These are phyloP conservation scores for Eidolon helvum DNA, from an alignment of 2,113 vertebrate species.

Conservation along the genomic window DNA sequence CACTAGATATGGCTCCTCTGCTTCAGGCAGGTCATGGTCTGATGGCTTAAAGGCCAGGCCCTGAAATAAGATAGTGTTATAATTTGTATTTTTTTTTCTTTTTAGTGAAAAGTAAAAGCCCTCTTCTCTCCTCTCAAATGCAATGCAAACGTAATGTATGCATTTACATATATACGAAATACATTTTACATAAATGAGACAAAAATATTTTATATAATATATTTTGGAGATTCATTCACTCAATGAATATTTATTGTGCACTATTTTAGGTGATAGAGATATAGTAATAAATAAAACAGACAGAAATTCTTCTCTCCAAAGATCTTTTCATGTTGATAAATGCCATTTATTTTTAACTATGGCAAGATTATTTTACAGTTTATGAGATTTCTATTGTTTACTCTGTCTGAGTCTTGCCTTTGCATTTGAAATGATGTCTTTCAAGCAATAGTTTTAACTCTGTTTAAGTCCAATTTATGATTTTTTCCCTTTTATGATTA, in stretches of 20 bases:
- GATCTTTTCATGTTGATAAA: background rate
- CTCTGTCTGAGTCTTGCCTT: background rate
- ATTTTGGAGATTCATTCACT: background rate
- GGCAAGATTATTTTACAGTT: background rate
- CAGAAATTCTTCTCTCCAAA: background rate
- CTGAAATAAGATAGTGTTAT: background rate
- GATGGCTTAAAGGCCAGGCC: background rate
- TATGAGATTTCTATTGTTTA: background rate
- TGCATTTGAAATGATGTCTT: background rate
- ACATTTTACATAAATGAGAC: background rate
- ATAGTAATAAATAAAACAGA: background rate
- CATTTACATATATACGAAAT: background rate
- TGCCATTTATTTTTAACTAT: background rate
- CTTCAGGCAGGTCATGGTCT: background rate
- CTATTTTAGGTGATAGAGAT: background rate
- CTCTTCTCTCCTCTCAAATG: background rate
- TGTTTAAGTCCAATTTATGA: background rate
- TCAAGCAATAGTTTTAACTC: background rate
- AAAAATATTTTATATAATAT: background rate
- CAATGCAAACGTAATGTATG: background rate
- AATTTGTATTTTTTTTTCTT: background rate
- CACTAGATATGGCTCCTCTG: background rate
- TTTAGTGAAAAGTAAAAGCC: conserved; percentile 16
- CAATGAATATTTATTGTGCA: background rate
- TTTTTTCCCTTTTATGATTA: background rate